Evolutionary conservation across 2,113 vertebrate species (phyloP).

Genomic region (Hyaena hyaena): DNA sequence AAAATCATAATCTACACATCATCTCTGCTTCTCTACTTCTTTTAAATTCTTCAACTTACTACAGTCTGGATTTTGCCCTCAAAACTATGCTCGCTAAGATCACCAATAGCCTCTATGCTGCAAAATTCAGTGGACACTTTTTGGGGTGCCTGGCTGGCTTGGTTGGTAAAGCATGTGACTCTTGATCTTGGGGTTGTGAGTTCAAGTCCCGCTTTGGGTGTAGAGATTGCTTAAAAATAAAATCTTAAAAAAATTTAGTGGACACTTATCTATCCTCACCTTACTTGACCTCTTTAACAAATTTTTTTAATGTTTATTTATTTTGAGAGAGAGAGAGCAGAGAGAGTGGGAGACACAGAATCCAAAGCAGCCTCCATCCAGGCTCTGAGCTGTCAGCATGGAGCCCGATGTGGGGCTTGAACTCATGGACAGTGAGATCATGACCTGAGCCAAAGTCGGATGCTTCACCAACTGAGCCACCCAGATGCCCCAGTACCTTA

Average conservation of each 20-base stretch:
- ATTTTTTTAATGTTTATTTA: no score
- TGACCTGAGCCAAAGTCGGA: no score
- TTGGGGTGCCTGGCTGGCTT: neutral
- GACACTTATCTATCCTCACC: neutral
- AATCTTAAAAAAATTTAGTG: neutral
- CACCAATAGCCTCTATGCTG: neutral
- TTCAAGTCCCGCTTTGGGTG: neutral
- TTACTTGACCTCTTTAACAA: neutral
- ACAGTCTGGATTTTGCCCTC: constrained; percentile 29
- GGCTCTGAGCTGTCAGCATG: no score
- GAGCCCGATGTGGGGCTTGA: no score
- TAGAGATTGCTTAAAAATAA: neutral
- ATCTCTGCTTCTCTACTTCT: constrained; percentile 15
- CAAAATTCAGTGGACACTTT: neutral
- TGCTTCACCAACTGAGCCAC: no score
- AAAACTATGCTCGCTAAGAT: constrained; percentile 11
- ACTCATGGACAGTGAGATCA: no score
- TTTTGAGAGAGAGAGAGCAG: no score
- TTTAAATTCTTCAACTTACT: constrained; percentile 10
- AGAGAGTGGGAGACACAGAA: no score
- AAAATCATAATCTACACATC: neutral
- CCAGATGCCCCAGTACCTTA: neutral
- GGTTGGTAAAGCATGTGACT: neutral
- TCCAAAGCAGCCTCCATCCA: no score
- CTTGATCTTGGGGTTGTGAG: neutral